Evolutionary conservation across 2,113 vertebrate species (phyloP).

Genomic region (Rynchops niger): DNA sequence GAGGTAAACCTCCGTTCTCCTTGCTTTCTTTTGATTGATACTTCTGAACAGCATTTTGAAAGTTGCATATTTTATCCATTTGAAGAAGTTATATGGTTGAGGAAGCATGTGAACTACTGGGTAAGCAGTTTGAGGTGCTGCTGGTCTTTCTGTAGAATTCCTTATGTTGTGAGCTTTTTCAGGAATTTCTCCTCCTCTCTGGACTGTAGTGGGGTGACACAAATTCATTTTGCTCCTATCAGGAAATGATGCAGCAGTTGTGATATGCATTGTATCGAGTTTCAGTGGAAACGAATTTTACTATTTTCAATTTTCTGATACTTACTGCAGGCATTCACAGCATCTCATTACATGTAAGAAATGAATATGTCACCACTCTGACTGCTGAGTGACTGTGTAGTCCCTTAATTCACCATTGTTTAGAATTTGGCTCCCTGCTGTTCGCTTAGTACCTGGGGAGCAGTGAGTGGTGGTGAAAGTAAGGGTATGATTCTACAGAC

Average conservation of each 20-base stretch:
- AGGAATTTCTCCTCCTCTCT: background rate
- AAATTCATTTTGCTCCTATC: background rate
- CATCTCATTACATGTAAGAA: background rate
- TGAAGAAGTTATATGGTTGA: background rate
- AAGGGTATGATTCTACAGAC: background rate
- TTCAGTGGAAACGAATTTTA: background rate
- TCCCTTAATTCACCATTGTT: background rate
- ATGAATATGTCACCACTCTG: rapidly evolving
- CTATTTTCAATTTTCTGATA: background rate
- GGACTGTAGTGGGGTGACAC: background rate
- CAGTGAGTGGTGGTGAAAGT: background rate
- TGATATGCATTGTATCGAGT: background rate
- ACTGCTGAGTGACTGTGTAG: background rate
- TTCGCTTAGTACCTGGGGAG: background rate
- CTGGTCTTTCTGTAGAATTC: background rate
- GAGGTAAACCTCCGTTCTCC: background rate
- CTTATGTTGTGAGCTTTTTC: background rate
- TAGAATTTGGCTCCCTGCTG: background rate
- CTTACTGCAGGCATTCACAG: background rate
- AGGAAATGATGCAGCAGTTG: background rate
- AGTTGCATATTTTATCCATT: background rate
- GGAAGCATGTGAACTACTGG: background rate
- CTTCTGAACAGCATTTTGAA: background rate
- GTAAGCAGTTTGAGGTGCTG: background rate
- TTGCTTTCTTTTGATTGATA: background rate